A percentile compares a stretch with the other conserved stretches of the same genome.
Conservation (phyloP, 2,888 invertebrate genomes). For the Dynastes hyllus region DNA sequence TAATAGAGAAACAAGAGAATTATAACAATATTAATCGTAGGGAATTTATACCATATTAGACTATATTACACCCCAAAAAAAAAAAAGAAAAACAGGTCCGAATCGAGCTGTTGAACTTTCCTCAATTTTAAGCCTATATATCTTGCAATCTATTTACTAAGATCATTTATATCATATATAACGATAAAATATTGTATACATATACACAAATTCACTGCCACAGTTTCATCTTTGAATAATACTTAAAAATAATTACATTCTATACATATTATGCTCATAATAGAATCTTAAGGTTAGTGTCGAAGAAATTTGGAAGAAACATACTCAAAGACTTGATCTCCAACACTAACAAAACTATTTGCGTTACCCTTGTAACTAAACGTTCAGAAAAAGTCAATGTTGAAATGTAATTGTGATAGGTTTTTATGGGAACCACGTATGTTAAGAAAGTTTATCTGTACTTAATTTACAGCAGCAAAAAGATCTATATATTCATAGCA, state of each 20-base stretch:
- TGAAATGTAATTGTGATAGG: too few species aligned
- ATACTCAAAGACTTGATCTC: not conserved
- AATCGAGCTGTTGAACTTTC: slow-evolving; percentile 56
- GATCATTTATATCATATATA: not conserved
- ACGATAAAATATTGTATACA: slow-evolving; percentile 4
- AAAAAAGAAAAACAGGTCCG: slow-evolving; percentile 63
- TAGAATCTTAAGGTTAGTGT: not conserved
- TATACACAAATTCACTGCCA: slow-evolving; percentile 12
- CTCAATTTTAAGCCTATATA: slow-evolving; percentile 16
- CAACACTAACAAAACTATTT: not conserved
- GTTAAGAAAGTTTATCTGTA: too few species aligned
- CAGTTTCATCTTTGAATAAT: not conserved
- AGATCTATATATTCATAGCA: too few species aligned
- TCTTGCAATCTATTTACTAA: slow-evolving; percentile 1
- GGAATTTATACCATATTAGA: slow-evolving; percentile 34
- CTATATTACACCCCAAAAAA: slow-evolving; percentile 59
- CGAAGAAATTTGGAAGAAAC: not conserved
- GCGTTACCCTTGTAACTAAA: too few species aligned
- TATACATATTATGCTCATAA: slow-evolving; percentile 14
- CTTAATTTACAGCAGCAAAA: too few species aligned
- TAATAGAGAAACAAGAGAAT: slow-evolving; percentile 42
- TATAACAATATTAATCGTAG: slow-evolving; percentile 18
- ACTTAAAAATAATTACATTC: slow-evolving; percentile 10
- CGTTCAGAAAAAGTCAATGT: too few species aligned
- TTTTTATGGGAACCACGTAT: too few species aligned